Conservation (phyloP, 2,888 invertebrate species). For the Parnassius apollo region DNA sequence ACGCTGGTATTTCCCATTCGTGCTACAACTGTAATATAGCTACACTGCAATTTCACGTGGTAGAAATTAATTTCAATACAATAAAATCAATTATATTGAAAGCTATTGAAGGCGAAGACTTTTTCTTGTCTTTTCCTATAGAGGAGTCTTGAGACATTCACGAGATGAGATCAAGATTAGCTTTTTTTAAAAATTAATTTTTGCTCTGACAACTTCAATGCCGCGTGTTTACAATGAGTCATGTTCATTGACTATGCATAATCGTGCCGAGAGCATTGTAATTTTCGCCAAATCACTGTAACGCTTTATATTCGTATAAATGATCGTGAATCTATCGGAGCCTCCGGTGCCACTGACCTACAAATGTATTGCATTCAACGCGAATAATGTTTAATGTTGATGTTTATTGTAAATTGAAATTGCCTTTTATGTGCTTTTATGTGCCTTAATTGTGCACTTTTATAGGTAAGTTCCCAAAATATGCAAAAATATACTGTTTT, state of each 20-base stretch:
- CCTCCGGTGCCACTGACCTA: slow-evolving; percentile 48
- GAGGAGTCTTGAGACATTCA: too few species aligned
- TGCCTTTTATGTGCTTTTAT: slow-evolving; percentile 16
- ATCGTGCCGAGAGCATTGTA: slow-evolving; percentile 39
- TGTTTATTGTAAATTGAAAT: slow-evolving; percentile 1
- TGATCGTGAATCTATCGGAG: slow-evolving; percentile 30
- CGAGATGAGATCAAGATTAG: too few species aligned
- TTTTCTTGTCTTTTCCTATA: too few species aligned
- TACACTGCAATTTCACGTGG: too few species aligned
- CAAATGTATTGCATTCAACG: slow-evolving; percentile 26
- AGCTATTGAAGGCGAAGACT: too few species aligned
- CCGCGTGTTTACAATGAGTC: slow-evolving; percentile 35
- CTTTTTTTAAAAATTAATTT: neutral
- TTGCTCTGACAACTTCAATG: slow-evolving; percentile 53
- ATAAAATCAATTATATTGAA: too few species aligned
- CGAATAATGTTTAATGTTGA: slow-evolving; percentile 5
- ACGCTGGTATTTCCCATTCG: too few species aligned
- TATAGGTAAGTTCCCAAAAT: too few species aligned
- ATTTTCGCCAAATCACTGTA: slow-evolving; percentile 50
- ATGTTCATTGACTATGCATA: slow-evolving; percentile 33
- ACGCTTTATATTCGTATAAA: slow-evolving; percentile 41
- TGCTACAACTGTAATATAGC: too few species aligned
- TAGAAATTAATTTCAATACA: too few species aligned
- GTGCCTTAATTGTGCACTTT: neutral
- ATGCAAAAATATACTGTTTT: too few species aligned